Evolutionary conservation across 1,140 invertebrate genomes (phyloP).

Genomic region (Drosophila guanche): DNA sequence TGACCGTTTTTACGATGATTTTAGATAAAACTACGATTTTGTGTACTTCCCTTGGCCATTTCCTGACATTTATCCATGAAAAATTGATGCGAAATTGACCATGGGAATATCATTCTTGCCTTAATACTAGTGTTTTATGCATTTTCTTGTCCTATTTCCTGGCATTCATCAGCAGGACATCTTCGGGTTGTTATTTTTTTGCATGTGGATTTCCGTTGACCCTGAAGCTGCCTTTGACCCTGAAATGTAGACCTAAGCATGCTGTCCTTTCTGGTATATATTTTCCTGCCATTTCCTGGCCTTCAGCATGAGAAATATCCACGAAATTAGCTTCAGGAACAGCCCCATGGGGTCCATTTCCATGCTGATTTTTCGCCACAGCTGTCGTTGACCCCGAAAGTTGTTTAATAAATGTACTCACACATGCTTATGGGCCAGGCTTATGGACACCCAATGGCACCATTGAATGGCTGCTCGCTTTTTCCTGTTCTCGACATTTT

Average conservation of each 20-base stretch:
- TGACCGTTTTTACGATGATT: too few relatives aligned
- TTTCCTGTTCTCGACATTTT: slow-evolving; percentile 42
- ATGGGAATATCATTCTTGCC: background rate
- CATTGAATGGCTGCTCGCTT: slow-evolving; percentile 25
- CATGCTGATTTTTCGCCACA: slow-evolving; percentile 32
- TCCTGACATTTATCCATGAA: slow-evolving; percentile 31
- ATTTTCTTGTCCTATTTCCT: too few relatives aligned
- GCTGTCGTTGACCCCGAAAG: slow-evolving; percentile 54
- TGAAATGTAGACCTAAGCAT: slow-evolving; percentile 40
- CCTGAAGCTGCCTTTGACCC: slow-evolving; percentile 14
- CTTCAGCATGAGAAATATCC: slow-evolving; percentile 16
- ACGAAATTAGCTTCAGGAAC: slow-evolving; percentile 39
- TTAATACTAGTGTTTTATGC: too few relatives aligned
- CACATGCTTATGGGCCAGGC: slow-evolving; percentile 58
- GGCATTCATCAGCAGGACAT: background rate
- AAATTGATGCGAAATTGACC: slow-evolving; percentile 5
- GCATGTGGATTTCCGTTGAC: background rate
- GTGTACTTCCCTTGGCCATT: slow-evolving; percentile 18
- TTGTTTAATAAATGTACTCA: slow-evolving; percentile 80
- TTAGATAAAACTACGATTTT: slow-evolving; percentile 3
- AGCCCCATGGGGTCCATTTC: slow-evolving; percentile 24
- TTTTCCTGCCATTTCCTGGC: slow-evolving; percentile 11
- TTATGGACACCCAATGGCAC: background rate
- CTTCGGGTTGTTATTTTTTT: background rate
- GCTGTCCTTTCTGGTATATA: slow-evolving; percentile 1